These are phyloP conservation scores for Drepanosiphum platanoidis DNA, from an alignment of 2,888 invertebrate genomes.

Conservation along the genomic window DNA sequence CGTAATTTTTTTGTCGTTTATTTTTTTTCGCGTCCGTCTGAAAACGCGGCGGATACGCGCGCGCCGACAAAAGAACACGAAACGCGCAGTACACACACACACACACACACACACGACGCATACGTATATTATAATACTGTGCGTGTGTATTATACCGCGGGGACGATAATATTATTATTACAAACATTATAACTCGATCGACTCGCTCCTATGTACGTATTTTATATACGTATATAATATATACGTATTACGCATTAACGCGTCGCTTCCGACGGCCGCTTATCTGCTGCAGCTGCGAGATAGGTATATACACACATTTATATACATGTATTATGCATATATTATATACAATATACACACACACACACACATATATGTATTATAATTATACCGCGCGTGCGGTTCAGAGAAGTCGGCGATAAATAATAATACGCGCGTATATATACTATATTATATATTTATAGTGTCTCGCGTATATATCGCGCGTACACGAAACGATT, in stretches of 20 bases:
- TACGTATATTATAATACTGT: too few relatives aligned
- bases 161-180: background rate
- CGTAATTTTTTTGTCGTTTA: too few relatives aligned
- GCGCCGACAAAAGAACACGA: background rate
- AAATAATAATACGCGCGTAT: background rate
- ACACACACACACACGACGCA: too few relatives aligned
- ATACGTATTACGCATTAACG: background rate
- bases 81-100: background rate
- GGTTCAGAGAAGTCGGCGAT: background rate
- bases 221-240: background rate
- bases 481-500: background rate
- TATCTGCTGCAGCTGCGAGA: background rate
- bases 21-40: background rate
- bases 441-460: background rate
- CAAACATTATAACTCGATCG: background rate
- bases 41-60: too few relatives aligned
- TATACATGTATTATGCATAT: background rate
- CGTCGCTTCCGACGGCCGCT: background rate
- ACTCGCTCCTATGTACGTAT: background rate
- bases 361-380: background rate
- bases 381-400: background rate
- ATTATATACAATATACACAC: too few relatives aligned
- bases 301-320: background rate
- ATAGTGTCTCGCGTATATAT: background rate
- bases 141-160: background rate